Base-by-base conservation (phyloP, 2,797 vertebrate species). In the Discoglossus pictus region DNA sequence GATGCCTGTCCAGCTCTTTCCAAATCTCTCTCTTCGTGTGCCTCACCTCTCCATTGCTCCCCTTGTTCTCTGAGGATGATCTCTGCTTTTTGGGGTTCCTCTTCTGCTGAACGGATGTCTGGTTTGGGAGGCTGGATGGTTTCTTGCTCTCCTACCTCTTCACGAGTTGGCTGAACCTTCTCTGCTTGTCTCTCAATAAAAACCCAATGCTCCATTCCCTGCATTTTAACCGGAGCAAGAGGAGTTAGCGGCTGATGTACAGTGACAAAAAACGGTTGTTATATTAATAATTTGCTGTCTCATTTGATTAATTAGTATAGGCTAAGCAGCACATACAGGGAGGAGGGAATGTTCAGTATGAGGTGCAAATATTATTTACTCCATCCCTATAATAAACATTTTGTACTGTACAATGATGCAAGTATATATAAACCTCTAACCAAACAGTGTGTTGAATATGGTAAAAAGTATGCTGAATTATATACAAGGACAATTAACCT, bases 151-250 rank as follows among this genome's bases (percentile, higher is more conserved):
- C 31, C 58, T 17, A 34, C 58, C 16, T 52, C 82, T 79, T 84
- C 76, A 36, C 47, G 82, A 74, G 89, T 86, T 72, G 84, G 76
- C 78, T 88, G 83, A 84, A 27, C 38, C 6, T 36, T 65, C 18
- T 71, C 42, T 27, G 88, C 92, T 86, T 85, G 80, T 90, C 93
- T 97, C 86, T 98, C 95, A 94, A 99, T 92, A 89, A 99, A 94
- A 91, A 99, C 97, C 97, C 96, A 97, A 80, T 98, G 94, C 89
- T 98, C 96, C 84, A 93, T 97, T 76, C 93, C 96, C 97, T 99
- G 97, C 75, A 91, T 94, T 91, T 91, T 92, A 92, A 95, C 93
- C 92, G 91, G 91, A 98, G 94, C 92, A 92, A 92, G 93, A 91
- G 95, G 79, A 91, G 89, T 99, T 96, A 96, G 92, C 86, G 83